Evolutionary conservation across 2,797 vertebrate genomes (phyloP).

Genomic region (Spondyliosoma cantharus): DNA sequence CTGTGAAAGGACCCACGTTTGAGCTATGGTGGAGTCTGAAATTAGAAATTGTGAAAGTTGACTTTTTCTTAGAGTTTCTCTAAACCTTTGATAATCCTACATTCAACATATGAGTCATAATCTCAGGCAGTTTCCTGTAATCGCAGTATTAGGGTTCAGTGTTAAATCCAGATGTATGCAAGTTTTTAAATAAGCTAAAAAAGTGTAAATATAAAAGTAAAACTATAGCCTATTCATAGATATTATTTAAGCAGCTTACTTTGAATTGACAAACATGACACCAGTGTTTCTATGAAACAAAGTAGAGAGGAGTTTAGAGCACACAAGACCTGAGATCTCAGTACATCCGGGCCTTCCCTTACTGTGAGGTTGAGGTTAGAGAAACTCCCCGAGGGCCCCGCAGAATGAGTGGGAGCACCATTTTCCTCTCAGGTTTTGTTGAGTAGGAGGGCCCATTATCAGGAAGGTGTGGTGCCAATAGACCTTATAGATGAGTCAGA

Average conservation of each 20-base stretch:
- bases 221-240: neutral
- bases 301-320: conserved; percentile 18
- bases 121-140: neutral
- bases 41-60: conserved; percentile 16
- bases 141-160: neutral
- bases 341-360: conserved; percentile 40
- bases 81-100: conserved; percentile 2
- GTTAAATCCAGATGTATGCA: neutral
- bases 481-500: conserved; percentile 83
- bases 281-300: conserved; percentile 34
- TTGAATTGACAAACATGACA: neutral
- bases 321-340: conserved; percentile 36
- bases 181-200: neutral
- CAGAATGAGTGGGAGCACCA: conserved; percentile 76
- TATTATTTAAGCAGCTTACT: conserved; percentile 3
- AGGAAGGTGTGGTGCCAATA: conserved; percentile 79
- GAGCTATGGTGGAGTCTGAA: conserved; percentile 20
- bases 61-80: neutral
- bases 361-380: conserved; percentile 59
- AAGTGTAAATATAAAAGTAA: neutral
- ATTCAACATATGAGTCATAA: neutral
- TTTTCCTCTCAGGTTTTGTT: conserved; percentile 73
- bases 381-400: conserved; percentile 69
- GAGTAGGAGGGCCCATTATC: conserved; percentile 79
- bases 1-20: conserved; percentile 40